Conservation (phyloP, 2,797 vertebrate species). For the Cyclura pinguis region DNA sequence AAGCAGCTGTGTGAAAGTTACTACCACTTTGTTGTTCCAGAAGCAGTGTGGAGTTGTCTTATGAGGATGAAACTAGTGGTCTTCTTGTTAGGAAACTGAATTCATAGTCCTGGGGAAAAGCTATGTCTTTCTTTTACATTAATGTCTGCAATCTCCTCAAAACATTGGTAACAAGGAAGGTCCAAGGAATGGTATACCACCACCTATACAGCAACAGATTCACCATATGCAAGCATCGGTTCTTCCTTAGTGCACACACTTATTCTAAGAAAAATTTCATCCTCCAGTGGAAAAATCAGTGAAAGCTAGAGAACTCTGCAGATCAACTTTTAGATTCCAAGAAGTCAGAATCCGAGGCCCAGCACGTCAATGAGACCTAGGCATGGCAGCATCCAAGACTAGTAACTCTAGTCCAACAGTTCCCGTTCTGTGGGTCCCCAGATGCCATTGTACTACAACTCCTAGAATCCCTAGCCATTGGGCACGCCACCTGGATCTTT, state of each 20-base stretch:
- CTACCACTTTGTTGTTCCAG: neutral
- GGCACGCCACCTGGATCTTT: too few relatives aligned
- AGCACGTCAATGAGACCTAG: neutral
- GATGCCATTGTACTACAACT: neutral
- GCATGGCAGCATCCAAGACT: neutral
- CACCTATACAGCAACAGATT: too few relatives aligned
- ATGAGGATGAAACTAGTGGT: neutral
- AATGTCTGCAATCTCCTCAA: neutral
- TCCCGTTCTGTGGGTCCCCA: neutral
- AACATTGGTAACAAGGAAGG: neutral
- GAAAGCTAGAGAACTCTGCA: neutral
- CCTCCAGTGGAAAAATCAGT: neutral
- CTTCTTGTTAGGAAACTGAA: neutral
- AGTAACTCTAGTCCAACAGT: neutral
- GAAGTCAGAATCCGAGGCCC: neutral
- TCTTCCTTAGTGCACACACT: neutral
- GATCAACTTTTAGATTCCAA: neutral
- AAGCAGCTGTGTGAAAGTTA: neutral
- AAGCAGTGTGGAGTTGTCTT: too few relatives aligned
- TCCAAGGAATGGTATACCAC: neutral
- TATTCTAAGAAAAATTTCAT: neutral
- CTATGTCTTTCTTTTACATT: neutral
- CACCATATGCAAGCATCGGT: neutral
- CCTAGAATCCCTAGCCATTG: neutral
- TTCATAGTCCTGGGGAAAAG: neutral